Evolutionary conservation across 2,888 invertebrate species (phyloP), one percentile per base, ranked within the genome.

Genomic region (Cephus rjabovi): DNA sequence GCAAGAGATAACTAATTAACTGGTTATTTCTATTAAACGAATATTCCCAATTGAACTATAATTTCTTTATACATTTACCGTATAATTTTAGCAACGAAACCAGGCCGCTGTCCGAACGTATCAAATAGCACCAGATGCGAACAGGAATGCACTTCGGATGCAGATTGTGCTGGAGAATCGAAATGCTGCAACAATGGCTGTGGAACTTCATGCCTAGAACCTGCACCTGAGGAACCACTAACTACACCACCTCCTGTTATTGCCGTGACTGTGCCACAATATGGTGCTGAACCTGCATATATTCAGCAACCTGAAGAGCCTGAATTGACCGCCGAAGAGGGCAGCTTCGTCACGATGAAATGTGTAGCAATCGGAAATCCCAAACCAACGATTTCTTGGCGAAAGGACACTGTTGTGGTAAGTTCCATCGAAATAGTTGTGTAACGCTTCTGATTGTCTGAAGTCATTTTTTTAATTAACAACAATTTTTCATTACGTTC

Each of bases 141-240:
- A 12, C 93, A 93, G 56, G 95, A 96, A 90, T 98, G 98, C 87
- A 92, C 93, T 80, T 94, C 94, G 77, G 98, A 98, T 90, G 96
- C 96, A 0, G 96, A 97, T 88, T 98, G 98, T 89, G 92, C 94
- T 23, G 95, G 94, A 56, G 94, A 94, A 34, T 93, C 94, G 89
- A 98, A 98, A 91, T 98, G 98, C 90, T 98, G 98, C 90, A 91
- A 92, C 81, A 95, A 95, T 86, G 96, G 96, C 76, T 98, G 98
- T 90, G 95, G 95, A 71, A 93, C 93, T 35, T 93, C 95, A 35
- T 98, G 98, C 88, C 91, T 95, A 3, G 93, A 92, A 79, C 95
- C 95, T 11, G 89, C 91, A 11, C 90, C 92, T 1, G 86, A 88
- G 69, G 91, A 92, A 40, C 92, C 93, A 12, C 86, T 90, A 1